Conservation (phyloP, 2,888 invertebrate genomes). For the Cetonia aurata region DNA sequence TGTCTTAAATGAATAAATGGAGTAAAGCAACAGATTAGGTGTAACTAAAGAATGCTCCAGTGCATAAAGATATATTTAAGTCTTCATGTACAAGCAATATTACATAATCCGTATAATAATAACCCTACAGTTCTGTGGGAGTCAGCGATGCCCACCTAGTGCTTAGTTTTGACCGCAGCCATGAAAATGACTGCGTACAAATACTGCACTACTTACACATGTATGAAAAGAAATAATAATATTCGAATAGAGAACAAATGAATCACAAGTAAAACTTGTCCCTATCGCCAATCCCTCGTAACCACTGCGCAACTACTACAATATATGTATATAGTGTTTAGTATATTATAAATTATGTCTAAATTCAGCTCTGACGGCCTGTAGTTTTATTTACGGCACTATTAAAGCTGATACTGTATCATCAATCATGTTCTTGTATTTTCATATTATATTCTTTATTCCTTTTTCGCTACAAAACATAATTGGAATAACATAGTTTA, state of each 20-base stretch:
- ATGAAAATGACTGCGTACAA: slow-evolving; percentile 58
- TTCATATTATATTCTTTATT: slow-evolving; percentile 42
- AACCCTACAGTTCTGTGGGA: slow-evolving; percentile 65
- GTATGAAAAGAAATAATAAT: slow-evolving; percentile 62
- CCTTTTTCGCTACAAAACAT: slow-evolving; percentile 55
- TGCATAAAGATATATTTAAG: slow-evolving; percentile 84
- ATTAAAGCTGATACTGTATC: slow-evolving; percentile 56
- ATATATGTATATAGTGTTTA: slow-evolving; percentile 59
- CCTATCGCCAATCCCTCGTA: slow-evolving; percentile 66
- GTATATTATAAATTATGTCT: slow-evolving; percentile 62
- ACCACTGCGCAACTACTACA: slow-evolving; percentile 65
- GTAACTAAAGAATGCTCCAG: slow-evolving; percentile 62
- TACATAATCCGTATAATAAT: slow-evolving; percentile 73
- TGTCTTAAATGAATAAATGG: too few relatives aligned
- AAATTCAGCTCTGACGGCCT: slow-evolving; percentile 57
- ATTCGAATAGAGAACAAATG: slow-evolving; percentile 66
- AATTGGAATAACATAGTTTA: slow-evolving; percentile 57
- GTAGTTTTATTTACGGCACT: slow-evolving; percentile 53
- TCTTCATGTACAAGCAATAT: slow-evolving; percentile 83
- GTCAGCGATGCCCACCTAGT: slow-evolving; percentile 63
- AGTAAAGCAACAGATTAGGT: too few relatives aligned
- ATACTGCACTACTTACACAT: slow-evolving; percentile 62
- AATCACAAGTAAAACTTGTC: slow-evolving; percentile 63
- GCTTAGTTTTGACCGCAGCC: slow-evolving; percentile 59
- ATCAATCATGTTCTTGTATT: slow-evolving; percentile 53